phyloP scores from a whole-genome alignment of 2,888 invertebrate genomes.

The Acholoe squamosa region DNA sequence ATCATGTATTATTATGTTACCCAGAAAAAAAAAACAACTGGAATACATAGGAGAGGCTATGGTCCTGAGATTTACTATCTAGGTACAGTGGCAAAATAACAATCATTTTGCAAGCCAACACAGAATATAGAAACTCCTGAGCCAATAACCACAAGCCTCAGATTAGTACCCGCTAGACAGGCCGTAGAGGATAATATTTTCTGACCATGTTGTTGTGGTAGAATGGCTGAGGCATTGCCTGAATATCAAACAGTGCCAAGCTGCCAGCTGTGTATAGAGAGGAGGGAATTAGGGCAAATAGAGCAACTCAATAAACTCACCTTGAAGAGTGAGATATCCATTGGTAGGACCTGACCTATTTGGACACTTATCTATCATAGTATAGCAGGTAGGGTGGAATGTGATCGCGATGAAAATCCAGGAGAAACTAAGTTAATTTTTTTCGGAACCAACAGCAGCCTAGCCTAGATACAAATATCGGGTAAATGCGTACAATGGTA shows the following conservation, averaged over 20 bases:
- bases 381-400: background rate
- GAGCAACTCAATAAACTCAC: background rate
- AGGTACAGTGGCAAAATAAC: background rate
- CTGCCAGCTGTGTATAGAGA: background rate
- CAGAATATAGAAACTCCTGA: background rate
- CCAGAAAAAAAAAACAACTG: too few relatives aligned
- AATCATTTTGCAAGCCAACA: background rate
- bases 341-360: background rate
- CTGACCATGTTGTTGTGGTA: slow-evolving; percentile 1
- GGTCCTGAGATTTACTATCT: background rate
- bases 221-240: background rate
- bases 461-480: too few relatives aligned
- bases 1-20: too few relatives aligned
- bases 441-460: too few relatives aligned
- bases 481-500: too few relatives aligned
- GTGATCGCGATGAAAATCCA: too few relatives aligned
- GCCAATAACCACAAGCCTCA: background rate
- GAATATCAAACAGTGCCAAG: background rate
- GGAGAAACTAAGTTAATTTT: too few relatives aligned
- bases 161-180: background rate
- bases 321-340: background rate
- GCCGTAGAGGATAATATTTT: background rate
- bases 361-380: background rate
- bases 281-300: background rate
- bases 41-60: too few relatives aligned